Conservation (phyloP, 2,888 invertebrate species). For the Drosophila planitibia region DNA sequence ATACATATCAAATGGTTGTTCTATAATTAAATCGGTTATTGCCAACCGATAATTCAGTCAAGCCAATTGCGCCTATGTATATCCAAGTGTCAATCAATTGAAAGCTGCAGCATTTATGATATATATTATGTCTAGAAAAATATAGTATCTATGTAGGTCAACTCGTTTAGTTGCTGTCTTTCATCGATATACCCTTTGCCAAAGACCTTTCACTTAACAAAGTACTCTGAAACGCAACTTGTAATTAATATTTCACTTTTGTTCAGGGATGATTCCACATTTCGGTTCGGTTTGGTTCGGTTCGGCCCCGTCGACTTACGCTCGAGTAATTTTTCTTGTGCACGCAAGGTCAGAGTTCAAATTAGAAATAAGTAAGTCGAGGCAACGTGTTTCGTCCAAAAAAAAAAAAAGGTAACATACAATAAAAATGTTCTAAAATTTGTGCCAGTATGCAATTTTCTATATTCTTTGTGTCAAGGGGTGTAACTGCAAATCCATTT, state of each 20-base stretch:
- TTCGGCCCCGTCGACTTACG: slow-evolving; percentile 33
- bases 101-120: slow-evolving; percentile 18
- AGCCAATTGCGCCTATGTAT: slow-evolving; percentile 37
- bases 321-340: slow-evolving; percentile 68
- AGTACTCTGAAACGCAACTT: slow-evolving; percentile 23
- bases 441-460: slow-evolving; percentile 33
- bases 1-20: slow-evolving; percentile 34
- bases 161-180: slow-evolving; percentile 19
- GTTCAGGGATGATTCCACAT: slow-evolving; percentile 49
- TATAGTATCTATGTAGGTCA: slow-evolving; percentile 33
- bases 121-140: neutral
- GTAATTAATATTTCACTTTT: slow-evolving; percentile 68
- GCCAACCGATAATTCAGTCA: slow-evolving; percentile 60
- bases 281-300: slow-evolving; percentile 12
- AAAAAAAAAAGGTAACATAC: slow-evolving; percentile 29
- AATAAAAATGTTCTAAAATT: slow-evolving; percentile 55
- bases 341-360: slow-evolving; percentile 63
- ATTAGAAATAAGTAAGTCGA: slow-evolving; percentile 46
- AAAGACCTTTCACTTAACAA: slow-evolving; percentile 40
- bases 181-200: slow-evolving; percentile 3
- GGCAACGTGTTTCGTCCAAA: slow-evolving; percentile 29
- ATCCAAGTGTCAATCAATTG: slow-evolving; percentile 27
- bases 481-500: slow-evolving; percentile 62
- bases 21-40: slow-evolving; percentile 60
- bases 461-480: slow-evolving; percentile 48